Conservation (phyloP, 2,113 vertebrate species). For the Psammodynastes pulverulentus region DNA sequence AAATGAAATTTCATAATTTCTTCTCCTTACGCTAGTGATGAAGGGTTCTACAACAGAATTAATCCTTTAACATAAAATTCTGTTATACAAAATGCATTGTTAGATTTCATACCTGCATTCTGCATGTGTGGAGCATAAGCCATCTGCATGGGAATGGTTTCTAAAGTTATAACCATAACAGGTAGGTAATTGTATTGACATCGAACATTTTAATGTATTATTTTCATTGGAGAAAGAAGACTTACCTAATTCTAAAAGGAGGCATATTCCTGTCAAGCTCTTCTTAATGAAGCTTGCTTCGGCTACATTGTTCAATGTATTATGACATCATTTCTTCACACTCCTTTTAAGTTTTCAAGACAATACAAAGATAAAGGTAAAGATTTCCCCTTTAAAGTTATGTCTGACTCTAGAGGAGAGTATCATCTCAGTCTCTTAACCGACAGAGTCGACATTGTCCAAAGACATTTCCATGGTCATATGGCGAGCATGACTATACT, state of each 20-base stretch:
- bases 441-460: neutral
- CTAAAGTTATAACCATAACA: conserved; percentile 16
- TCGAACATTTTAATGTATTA: conserved; percentile 45
- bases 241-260: conserved; percentile 42
- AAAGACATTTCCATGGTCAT: neutral
- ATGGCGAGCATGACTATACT: neutral
- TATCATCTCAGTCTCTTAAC: neutral
- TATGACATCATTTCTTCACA: conserved; percentile 32
- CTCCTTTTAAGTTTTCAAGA: conserved; percentile 34
- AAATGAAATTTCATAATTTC: neutral
- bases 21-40: neutral
- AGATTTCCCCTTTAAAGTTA: neutral
- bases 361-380: neutral
- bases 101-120: neutral
- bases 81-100: neutral
- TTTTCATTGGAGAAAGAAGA: conserved; percentile 43
- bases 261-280: conserved; percentile 50
- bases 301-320: conserved; percentile 35
- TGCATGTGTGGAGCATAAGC: neutral
- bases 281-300: conserved; percentile 48
- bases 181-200: neutral
- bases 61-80: neutral
- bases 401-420: neutral
- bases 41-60: neutral
- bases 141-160: neutral